Evolutionary conservation across 1,140 invertebrate species (phyloP), one percentile per base, ranked within the genome.

Genomic region (Steinernema khuongi): DNA sequence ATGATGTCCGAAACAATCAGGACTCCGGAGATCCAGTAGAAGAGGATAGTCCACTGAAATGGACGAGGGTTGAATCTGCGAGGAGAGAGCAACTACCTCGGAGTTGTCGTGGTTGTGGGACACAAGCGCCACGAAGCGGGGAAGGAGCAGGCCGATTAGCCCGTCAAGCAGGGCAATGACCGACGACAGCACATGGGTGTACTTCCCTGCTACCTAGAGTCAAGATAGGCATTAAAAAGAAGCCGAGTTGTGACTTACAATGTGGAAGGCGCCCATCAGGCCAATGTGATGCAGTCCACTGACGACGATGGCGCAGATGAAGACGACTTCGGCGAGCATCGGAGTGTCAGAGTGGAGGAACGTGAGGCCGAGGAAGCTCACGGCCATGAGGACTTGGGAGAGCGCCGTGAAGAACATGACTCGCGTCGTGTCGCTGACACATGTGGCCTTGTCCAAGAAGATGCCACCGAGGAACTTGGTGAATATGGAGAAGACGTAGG

Each of bases 221-320:
- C 1, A 43, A 17, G 30, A 44, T 31, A 79, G 75, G 72, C 73
- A 14, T 73, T 79, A 71, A 7, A 72, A 67, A n/a, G n/a, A n/a
- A n/a, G n/a, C n/a, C 32, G 67, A 74, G 30, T 77, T 77, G 17
- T 73, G 68, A 11, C 71, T 50, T 66, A 60, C 50, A 60, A 60
- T 60, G 22, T 60, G 50, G 50, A 60, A 60, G 26, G 50, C 50
- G 11, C 50, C 50, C 50, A 60, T 60, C 14, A 60, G 50, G 26
- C 78, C 78, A 1, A 79, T 68, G 18, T 70, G 70, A 74, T 79
- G 77, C 17, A 79, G 66, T 1, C 78, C 78, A 30, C 72, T 43
- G 31, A 78, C 71, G 18, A 74, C 78, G 43, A 77, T 76, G 32
- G 75, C 78, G 2, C 67, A 31, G 31, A 73, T 79, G 70, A 67